Base-by-base conservation (phyloP, 2,113 vertebrate species). In the Aldabrachelys gigantea region DNA sequence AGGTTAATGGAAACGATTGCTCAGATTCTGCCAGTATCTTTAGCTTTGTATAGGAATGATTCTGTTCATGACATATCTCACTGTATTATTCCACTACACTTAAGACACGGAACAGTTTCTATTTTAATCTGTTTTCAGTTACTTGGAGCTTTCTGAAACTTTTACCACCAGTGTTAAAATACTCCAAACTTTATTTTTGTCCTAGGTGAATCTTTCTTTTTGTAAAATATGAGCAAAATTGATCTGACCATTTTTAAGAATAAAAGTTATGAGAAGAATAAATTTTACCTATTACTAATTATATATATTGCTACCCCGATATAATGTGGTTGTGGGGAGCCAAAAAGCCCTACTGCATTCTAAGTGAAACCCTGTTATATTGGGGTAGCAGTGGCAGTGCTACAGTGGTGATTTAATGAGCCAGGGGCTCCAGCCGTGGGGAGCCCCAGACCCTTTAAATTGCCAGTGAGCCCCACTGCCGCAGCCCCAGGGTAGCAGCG, bases 21-120 rank as follows among this genome's bases (percentile, higher is more conserved):
- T 94, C 79, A 95, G 52, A 57, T 89, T 92, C 92, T 95, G 88
- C 57, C 59, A 90, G 38, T 76, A 91, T 86, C 53, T 95, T 92
- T 96, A 96, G 93, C 89, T 97, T 91, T 86, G 82, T 76, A 19
- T 52, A 95, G 69, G 95, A 96, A 92, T 92, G 85, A 96, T 24
- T 91, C 62, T 92, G 86, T 54, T 97, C 3, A 52, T 92, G 84
- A 88, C 47, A 82, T 95, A 93, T 91, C 35, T 29, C 90, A 35
- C 65, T 84, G 1, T 81, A 91, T 83, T 89, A 94, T 92, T 94
- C 35, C 7, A 31, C 65, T 81, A 21, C 50, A 79, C 21, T 80
- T 94, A 90, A 80, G 69, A 96, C 62, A 52, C 10, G 17, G 81
- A 88, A 38, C 21, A 62, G 5, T n/a, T 92, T 69, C 79, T 85